Percentiles rank a stretch among this genome's conserved stretches.
These are phyloP conservation scores for Lycodopsis pacificus DNA, from an alignment of 2,797 vertebrate species.

Conservation along the genomic window DNA sequence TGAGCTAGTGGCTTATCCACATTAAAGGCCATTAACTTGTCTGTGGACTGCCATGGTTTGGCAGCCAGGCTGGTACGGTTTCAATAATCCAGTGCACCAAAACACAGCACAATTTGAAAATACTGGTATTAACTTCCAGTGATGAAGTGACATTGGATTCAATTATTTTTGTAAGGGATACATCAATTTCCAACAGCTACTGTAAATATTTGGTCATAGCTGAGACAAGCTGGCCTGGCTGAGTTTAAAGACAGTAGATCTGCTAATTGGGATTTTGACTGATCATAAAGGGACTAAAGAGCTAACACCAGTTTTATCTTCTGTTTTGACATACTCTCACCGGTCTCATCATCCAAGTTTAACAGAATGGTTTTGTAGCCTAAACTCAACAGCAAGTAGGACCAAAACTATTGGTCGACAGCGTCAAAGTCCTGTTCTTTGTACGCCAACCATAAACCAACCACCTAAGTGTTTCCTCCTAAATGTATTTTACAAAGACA, in stretches of 20 bases:
- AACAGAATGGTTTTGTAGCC: no score
- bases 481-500: no score
- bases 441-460: no score
- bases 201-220: not conserved
- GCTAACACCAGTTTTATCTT: no score
- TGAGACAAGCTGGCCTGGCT: not conserved
- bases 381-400: no score
- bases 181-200: not conserved
- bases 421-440: no score
- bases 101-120: not conserved
- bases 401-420: no score
- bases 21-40: conserved; percentile 36
- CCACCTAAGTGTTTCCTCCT: no score
- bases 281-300: not conserved
- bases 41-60: conserved; percentile 14
- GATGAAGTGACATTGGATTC: not conserved
- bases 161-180: not conserved
- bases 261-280: not conserved
- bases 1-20: conserved; percentile 45
- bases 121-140: not conserved
- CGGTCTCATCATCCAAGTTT: no score
- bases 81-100: not conserved
- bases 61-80: not conserved
- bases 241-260: not conserved
- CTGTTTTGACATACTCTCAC: no score